phyloP scores from a whole-genome alignment of 2,888 invertebrate species.

The Ganaspis brasiliensis region DNA sequence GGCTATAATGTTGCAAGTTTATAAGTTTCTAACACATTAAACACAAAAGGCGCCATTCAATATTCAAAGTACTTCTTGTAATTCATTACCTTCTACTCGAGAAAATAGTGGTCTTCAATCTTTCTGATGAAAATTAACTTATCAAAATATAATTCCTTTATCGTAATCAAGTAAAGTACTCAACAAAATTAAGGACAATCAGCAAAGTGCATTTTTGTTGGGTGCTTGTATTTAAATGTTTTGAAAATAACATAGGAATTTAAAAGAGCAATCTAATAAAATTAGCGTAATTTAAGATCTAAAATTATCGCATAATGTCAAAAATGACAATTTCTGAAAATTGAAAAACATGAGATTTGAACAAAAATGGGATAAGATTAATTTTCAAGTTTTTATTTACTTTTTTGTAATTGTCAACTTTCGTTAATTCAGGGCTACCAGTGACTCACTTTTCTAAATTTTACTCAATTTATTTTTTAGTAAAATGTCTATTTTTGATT shows the following conservation, averaged over 20 bases:
- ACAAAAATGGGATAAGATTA: no score
- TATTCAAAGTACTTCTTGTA: constrained; percentile 6
- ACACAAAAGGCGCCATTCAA: neutral
- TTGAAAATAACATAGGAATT: neutral
- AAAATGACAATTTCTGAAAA: no score
- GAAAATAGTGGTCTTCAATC: constrained; percentile 1
- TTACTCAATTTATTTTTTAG: no score
- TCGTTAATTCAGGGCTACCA: no score
- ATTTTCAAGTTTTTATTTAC: no score
- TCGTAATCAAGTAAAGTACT: neutral
- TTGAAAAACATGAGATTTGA: no score
- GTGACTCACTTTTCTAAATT: no score
- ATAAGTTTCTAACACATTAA: neutral
- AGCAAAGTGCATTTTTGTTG: neutral
- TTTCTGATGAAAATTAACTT: constrained; percentile 3
- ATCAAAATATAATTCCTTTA: neutral
- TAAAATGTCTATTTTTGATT: no score
- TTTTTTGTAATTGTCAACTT: no score
- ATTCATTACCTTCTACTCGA: neutral
- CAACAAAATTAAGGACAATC: neutral
- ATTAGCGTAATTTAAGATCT: no score
- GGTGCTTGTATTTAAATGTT: neutral
- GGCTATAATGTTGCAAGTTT: neutral
- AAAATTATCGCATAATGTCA: no score
- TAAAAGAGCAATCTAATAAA: no score